Conservation (phyloP, 2,113 vertebrate species). For the human region GRCh38 chr3:172272501-172273000, state of each 20-base stretch:
- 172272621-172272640: not conserved
- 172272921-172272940: constrained; percentile 81
- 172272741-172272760: constrained; percentile 72
- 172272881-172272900: constrained; percentile 81
- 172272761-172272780: constrained; percentile 37
- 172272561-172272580: not conserved
- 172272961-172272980: constrained; percentile 59
- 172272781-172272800: constrained; percentile 68
- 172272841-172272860: constrained; percentile 75
- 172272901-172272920: constrained; percentile 88
- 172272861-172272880: constrained; percentile 74
- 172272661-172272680: not conserved
- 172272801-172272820: constrained; percentile 71
- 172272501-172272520: not conserved
- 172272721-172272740: constrained; percentile 1
- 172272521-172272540: not conserved
- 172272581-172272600: not conserved
- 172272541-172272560: not conserved
- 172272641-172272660: not conserved
- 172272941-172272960: constrained; percentile 70
- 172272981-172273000: constrained; percentile 59
- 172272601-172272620: not conserved
- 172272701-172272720: not conserved
- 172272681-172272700: not conserved
- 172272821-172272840: constrained; percentile 71